A percentile compares a stretch with the other conserved stretches of the same genome.
Conservation (phyloP, 2,797 vertebrate species). For the Gila robusta region DNA sequence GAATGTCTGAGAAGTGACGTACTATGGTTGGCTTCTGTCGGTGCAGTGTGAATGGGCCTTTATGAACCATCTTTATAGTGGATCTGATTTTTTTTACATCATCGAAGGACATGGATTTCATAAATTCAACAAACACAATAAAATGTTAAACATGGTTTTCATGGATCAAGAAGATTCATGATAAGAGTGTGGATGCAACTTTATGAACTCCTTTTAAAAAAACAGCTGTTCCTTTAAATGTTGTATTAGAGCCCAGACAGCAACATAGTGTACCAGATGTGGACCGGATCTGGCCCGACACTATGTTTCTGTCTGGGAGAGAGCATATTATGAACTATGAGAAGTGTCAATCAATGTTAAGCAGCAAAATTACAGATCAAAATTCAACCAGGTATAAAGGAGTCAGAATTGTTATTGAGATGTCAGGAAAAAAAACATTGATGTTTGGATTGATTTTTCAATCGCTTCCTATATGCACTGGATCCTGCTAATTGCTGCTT, state of each 20-base stretch:
- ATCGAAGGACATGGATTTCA: neutral
- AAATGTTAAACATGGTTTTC: too few relatives aligned
- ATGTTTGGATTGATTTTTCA: neutral
- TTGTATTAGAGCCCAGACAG: neutral
- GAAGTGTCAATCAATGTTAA: neutral
- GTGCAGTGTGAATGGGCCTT: neutral
- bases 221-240: neutral
- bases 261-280: too few relatives aligned
- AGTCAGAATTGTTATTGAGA: neutral
- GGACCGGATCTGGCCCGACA: too few relatives aligned
- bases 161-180: neutral
- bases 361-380: neutral
- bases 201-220: neutral
- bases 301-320: neutral
- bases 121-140: neutral
- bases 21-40: neutral
- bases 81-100: neutral
- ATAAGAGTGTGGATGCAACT: neutral
- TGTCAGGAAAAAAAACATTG: neutral
- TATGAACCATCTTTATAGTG: neutral
- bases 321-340: neutral
- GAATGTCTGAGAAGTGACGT: neutral
- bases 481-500: constrained; percentile 16
- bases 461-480: neutral
- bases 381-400: neutral